phyloP scores from a whole-genome alignment of 64 coral and sea anemone species.

The Dendrophyllia cribrosa region DNA sequence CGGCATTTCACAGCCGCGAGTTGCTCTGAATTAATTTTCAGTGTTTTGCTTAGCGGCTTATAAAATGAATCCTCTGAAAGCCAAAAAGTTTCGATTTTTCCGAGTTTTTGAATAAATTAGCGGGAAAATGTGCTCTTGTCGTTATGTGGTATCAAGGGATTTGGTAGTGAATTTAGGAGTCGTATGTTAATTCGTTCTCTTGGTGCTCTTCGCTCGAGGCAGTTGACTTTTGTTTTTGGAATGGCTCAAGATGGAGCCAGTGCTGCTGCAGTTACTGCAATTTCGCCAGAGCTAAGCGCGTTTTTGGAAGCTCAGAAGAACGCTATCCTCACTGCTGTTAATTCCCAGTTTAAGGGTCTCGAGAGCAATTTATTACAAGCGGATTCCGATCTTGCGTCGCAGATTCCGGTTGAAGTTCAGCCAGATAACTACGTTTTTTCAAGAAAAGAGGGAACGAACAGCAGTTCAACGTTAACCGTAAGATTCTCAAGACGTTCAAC shows the following conservation, averaged over 20 bases:
- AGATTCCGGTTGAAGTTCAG: not conserved
- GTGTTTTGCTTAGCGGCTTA: too few species aligned
- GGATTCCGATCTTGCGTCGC: not conserved
- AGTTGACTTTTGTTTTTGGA: not conserved
- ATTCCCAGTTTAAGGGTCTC: conserved; percentile 1
- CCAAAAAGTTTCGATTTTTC: too few species aligned
- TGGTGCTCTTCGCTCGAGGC: not conserved
- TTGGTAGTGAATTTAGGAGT: not conserved
- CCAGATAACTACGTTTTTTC: not conserved
- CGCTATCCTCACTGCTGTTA: conserved; percentile 6
- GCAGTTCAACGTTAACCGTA: conserved; percentile 16
- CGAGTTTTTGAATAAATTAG: not conserved
- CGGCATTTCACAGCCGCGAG: too few species aligned
- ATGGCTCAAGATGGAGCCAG: not conserved
- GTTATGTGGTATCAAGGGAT: not conserved
- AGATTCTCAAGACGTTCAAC: conserved; percentile 7
- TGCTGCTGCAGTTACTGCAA: not conserved
- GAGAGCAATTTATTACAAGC: not conserved
- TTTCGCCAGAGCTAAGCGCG: conserved; percentile 3
- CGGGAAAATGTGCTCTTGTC: not conserved
- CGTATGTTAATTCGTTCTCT: not conserved
- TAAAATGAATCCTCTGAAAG: too few species aligned
- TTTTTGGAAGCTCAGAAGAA: conserved; percentile 24
- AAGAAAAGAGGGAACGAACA: conserved; percentile 50
- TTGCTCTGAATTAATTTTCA: too few species aligned